Conservation (phyloP, 2,113 vertebrate genomes). For the Cyanoramphus novaezelandiae region DNA sequence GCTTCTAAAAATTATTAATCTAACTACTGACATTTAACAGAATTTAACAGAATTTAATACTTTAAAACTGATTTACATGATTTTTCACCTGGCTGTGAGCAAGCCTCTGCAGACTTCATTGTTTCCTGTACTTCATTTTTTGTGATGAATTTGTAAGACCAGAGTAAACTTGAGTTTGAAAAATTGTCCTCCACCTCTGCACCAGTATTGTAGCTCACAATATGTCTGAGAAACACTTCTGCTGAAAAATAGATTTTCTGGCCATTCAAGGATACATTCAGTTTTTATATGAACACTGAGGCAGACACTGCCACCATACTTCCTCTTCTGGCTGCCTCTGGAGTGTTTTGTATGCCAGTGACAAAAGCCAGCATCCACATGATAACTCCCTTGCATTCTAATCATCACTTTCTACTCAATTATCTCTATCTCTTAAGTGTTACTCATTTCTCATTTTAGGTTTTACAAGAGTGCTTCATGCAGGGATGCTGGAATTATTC, state of each 20-base stretch:
- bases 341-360: background rate
- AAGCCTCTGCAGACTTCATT: background rate
- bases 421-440: background rate
- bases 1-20: background rate
- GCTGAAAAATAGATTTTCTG: conserved; percentile 25
- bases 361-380: background rate
- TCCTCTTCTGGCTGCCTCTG: background rate
- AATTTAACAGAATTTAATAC: background rate
- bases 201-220: background rate
- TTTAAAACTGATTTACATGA: background rate
- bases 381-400: background rate
- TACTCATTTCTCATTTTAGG: background rate
- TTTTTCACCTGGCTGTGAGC: background rate
- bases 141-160: background rate
- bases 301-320: background rate
- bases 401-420: background rate
- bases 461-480: background rate
- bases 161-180: background rate
- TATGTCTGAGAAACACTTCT: background rate
- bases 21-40: background rate
- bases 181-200: background rate
- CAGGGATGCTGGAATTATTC: background rate
- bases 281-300: background rate
- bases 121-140: background rate
- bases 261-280: background rate